Percentiles rank a stretch among this genome's conserved stretches.
These are phyloP conservation scores for Nemurella pictetii DNA, from an alignment of 2,888 invertebrate species.

Conservation along the genomic window DNA sequence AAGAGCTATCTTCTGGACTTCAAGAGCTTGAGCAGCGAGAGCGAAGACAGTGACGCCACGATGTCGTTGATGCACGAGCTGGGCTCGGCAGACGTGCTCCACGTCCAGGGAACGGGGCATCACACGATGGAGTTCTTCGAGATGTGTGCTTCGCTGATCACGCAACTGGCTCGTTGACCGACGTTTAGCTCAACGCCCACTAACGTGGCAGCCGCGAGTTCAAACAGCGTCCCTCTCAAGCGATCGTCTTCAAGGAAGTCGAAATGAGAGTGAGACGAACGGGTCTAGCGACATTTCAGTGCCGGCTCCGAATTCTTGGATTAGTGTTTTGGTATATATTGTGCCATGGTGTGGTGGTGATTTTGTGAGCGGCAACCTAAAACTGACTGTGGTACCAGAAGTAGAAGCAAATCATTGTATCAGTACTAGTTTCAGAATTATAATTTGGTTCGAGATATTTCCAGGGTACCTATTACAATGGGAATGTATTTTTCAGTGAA, in stretches of 20 bases:
- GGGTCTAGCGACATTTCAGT: background rate
- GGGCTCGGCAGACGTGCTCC: constrained; percentile 47
- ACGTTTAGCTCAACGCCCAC: background rate
- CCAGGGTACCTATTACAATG: too few species aligned
- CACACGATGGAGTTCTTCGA: constrained; percentile 99
- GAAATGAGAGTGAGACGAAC: background rate
- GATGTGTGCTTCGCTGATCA: constrained; percentile 98
- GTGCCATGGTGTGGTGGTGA: background rate
- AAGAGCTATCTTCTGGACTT: constrained; percentile 97
- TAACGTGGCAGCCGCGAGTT: background rate
- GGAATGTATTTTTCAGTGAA: too few species aligned
- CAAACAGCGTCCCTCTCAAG: background rate
- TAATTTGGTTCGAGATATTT: too few species aligned
- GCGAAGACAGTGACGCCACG: constrained; percentile 65
- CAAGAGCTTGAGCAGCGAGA: constrained; percentile 75
- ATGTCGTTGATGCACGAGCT: constrained; percentile 43
- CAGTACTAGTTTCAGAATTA: too few species aligned
- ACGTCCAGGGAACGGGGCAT: constrained; percentile 64
- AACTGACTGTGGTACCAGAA: too few species aligned
- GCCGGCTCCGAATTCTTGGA: background rate
- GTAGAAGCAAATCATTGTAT: too few species aligned
- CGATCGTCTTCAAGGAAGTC: background rate
- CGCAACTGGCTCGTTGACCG: constrained; percentile 88
- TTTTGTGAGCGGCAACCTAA: background rate
- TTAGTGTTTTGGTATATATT: background rate